Evolutionary conservation across 1,140 invertebrate genomes (phyloP).

Genomic region (Lasioglossum albipes): DNA sequence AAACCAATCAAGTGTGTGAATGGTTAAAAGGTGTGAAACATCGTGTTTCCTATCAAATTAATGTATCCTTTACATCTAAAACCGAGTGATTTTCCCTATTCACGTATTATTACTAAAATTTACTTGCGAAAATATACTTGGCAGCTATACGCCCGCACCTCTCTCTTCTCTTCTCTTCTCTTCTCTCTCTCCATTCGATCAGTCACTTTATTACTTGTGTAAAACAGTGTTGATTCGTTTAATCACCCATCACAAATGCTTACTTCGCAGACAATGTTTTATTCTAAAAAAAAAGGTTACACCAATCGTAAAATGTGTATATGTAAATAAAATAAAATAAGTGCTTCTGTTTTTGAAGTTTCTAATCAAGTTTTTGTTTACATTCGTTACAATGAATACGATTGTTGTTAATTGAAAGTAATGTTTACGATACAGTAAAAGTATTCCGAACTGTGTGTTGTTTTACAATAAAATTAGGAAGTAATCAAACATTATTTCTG

Average conservation of each 20-base stretch:
- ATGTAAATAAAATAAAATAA: neutral
- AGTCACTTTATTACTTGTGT: constrained; percentile 16
- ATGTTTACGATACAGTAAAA: neutral
- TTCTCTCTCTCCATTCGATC: neutral
- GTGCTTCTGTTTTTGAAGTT: neutral
- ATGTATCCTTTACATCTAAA: neutral
- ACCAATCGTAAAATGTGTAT: neutral
- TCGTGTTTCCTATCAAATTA: neutral
- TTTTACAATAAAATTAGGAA: neutral
- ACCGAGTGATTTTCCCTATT: neutral
- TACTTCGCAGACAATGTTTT: constrained; percentile 17
- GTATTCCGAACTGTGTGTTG: neutral
- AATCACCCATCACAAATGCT: constrained; percentile 12
- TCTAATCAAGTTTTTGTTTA: neutral
- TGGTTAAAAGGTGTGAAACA: constrained; percentile 89
- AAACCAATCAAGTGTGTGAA: constrained; percentile 94
- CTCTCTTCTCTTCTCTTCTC: neutral
- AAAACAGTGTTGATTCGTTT: constrained; percentile 47
- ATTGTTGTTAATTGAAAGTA: neutral
- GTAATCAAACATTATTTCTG: neutral
- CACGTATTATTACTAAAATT: constrained; percentile 13
- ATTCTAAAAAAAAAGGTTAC: neutral
- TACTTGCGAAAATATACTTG: constrained; percentile 35
- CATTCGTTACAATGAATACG: neutral
- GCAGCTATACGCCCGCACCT: neutral